Evolutionary conservation across 2,888 invertebrate genomes (phyloP).

Genomic region (Trissolcus japonicus): DNA sequence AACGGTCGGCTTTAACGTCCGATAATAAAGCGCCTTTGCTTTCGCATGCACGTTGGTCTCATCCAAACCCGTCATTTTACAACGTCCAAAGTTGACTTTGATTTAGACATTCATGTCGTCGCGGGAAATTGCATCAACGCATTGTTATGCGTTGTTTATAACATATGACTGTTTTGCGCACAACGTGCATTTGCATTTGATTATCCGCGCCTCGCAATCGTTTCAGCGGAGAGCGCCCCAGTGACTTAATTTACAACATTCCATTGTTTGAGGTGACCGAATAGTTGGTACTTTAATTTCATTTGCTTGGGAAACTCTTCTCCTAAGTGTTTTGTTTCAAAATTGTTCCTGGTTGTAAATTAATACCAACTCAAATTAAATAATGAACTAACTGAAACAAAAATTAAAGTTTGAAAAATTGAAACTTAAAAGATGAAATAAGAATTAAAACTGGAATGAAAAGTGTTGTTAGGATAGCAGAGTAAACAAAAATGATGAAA

Average conservation of each 20-base stretch:
- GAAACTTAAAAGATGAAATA: too few relatives aligned
- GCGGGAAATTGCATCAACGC: conserved; percentile 31
- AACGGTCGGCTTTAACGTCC: conserved; percentile 8
- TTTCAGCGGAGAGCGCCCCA: not conserved
- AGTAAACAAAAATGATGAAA: too few relatives aligned
- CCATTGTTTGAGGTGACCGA: not conserved
- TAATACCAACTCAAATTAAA: too few relatives aligned
- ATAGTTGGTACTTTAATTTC: not conserved
- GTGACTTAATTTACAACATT: not conserved
- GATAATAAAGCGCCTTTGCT: conserved; percentile 11
- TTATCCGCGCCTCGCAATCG: conserved; percentile 4
- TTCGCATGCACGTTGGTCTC: not conserved
- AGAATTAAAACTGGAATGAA: not conserved
- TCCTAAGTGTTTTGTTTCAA: too few relatives aligned
- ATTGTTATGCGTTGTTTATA: conserved; percentile 40
- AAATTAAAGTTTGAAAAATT: too few relatives aligned
- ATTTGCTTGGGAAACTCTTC: not conserved
- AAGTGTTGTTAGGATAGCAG: too few relatives aligned
- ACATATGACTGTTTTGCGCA: conserved; percentile 4
- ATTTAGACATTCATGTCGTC: conserved; percentile 30
- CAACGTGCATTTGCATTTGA: conserved; percentile 15
- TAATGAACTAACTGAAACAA: too few relatives aligned
- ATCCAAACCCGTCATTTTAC: conserved; percentile 4
- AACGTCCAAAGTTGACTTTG: not conserved
- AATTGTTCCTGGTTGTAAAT: too few relatives aligned